Conservation (phyloP, 2,888 invertebrate species). For the Hetaerina titia region DNA sequence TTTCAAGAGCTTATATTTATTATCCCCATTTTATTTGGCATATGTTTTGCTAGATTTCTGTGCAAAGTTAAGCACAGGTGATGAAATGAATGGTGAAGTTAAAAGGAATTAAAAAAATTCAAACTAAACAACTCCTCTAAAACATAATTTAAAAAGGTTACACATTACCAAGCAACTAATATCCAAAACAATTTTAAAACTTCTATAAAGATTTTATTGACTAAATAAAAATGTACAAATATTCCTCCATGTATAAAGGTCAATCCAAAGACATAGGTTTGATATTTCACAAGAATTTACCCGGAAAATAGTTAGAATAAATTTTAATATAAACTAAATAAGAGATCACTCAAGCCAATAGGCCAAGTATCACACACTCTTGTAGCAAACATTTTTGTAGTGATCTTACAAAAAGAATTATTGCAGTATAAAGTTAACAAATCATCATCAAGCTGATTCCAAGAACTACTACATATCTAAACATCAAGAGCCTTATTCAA, state of each 20-base stretch:
- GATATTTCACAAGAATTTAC: slow-evolving; percentile 38
- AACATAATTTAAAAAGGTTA: too few relatives aligned
- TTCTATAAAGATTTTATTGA: slow-evolving; percentile 48
- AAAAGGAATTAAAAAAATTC: too few relatives aligned
- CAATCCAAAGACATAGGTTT: slow-evolving; percentile 49
- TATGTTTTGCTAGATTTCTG: too few relatives aligned
- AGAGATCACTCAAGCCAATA: slow-evolving; percentile 62
- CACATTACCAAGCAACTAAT: neutral
- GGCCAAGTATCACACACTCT: slow-evolving; percentile 58
- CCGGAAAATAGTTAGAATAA: slow-evolving; percentile 50
- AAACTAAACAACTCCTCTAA: too few relatives aligned
- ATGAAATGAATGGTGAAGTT: too few relatives aligned
- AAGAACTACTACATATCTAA: neutral
- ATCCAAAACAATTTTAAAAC: neutral
- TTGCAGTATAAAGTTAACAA: neutral
- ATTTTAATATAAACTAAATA: slow-evolving; percentile 49
- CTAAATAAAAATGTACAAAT: slow-evolving; percentile 66
- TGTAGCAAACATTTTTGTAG: neutral
- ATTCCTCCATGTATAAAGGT: slow-evolving; percentile 46
- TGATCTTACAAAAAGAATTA: neutral
- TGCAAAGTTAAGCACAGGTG: too few relatives aligned
- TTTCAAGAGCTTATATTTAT: too few relatives aligned
- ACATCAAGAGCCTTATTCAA: neutral
- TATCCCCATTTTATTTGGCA: too few relatives aligned
- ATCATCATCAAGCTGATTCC: neutral